Conservation (phyloP, 2,113 vertebrate species). For the Camelus bactrianus region DNA sequence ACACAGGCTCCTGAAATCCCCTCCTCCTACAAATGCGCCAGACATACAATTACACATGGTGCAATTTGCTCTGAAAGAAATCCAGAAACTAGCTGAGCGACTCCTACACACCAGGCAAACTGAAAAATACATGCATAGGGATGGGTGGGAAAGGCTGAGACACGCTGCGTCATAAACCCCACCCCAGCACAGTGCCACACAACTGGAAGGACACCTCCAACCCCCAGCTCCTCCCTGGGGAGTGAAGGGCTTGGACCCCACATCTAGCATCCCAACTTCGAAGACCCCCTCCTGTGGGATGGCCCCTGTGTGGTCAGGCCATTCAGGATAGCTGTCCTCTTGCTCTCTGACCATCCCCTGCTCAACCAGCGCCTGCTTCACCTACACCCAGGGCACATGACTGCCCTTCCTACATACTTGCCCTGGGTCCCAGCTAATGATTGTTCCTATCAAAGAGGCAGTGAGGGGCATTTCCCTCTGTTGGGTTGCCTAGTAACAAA, state of each 20-base stretch:
- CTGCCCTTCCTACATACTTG: no score
- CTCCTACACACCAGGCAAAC: background rate
- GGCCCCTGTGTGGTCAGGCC: no score
- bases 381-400: no score
- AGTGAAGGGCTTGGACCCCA: background rate
- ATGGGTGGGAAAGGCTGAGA: background rate
- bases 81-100: background rate
- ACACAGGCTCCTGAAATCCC: background rate
- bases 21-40: no score
- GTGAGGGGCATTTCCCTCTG: no score
- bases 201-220: background rate
- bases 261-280: background rate
- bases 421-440: no score
- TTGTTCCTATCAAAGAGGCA: no score
- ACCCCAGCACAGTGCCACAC: background rate
- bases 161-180: background rate
- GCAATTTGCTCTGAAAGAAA: background rate
- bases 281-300: background rate
- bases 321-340: no score
- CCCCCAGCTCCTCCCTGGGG: background rate
- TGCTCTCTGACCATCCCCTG: no score
- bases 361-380: no score
- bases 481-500: no score
- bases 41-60: background rate
- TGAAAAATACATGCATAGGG: background rate